Base-by-base conservation (phyloP, 1,140 invertebrate species). In the Aphelinus certus region DNA sequence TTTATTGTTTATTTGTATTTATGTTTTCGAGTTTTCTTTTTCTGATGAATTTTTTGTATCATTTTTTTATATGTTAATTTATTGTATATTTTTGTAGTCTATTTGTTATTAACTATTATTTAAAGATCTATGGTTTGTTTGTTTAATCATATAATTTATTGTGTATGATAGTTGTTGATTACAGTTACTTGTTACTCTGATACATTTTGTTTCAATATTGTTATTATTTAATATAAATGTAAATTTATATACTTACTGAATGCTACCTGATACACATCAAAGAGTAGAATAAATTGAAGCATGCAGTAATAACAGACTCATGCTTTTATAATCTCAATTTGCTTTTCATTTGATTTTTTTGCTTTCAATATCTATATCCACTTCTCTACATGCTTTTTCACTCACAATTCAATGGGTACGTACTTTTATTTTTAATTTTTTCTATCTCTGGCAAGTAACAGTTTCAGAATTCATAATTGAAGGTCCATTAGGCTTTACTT, bases 1-100 rank as follows among this genome's bases (percentile, higher is more conserved):
- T 84, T 72, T 83, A 80, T 66, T 79, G 81, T 57, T 77, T 83
- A 78, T 76, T 83, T 75, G 76, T 85, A n/a, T 85, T 85, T 74
- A 77, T 77, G 71, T 83, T 85, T 75, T 82, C 83, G 83, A 85
- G 84, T 67, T 69, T 85, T 61, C 76, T 78, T 7, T 55, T 85
- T 42, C 56, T 83, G 71, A 79, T 86, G 64, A 83, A 80, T 62
- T 83, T 85, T 72, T 65, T 83, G 77, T 85, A 82, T 73, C 82
- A 84, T 66, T 26, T 82, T 26, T 85, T 68, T 65, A 78, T 75
- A 71, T 9, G 56, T 51, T 76, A 73, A 69, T 69, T 61, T 63
- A n/a, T 68, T 58, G 69, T 49, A 46, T 60, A 56, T 64, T 76
- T 45, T 69, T 58, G 46, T 58, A 71, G 63, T 72, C 55, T 64